Percentiles rank a stretch among this genome's conserved stretches.
phyloP scores from a whole-genome alignment of 2,113 vertebrate genomes.

The Chamaetylas fuelleborni region DNA sequence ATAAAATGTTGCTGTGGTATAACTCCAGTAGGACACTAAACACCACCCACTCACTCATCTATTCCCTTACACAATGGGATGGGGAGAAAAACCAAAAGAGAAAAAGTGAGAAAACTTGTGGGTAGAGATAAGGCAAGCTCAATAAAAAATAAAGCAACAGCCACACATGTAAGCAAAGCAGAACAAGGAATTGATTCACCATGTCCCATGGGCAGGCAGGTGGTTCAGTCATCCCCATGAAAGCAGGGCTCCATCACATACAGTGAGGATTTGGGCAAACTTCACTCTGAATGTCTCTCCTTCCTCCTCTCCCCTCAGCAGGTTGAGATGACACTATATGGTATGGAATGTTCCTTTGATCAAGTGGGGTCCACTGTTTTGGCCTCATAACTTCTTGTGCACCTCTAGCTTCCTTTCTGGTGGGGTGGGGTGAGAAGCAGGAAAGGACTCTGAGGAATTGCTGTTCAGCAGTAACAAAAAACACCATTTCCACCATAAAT shows the following conservation, averaged over 20 bases:
- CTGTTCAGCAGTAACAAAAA: neutral
- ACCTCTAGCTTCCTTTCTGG: neutral
- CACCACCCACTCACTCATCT: neutral
- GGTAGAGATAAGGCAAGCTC: neutral
- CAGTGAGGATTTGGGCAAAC: accelerated
- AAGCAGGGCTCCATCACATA: neutral
- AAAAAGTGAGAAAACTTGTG: neutral
- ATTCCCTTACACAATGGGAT: neutral
- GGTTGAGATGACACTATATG: accelerated
- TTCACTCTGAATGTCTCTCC: accelerated
- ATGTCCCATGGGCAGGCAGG: neutral
- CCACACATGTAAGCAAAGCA: accelerated
- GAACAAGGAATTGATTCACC: neutral
- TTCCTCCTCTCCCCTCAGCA: neutral
- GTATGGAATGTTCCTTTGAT: neutral
- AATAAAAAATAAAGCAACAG: neutral
- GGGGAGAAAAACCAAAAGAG: neutral
- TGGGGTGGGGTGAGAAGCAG: no score
- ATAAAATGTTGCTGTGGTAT: neutral
- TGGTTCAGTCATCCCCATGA: neutral
- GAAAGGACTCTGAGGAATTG: neutral
- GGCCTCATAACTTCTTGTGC: neutral
- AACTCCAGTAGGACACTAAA: neutral
- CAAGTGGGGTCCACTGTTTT: neutral
- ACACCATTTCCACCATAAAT: neutral